These are phyloP conservation scores for Neosilurus mollespiculum DNA, from an alignment of 2,797 vertebrate genomes.

Conservation along the genomic window DNA sequence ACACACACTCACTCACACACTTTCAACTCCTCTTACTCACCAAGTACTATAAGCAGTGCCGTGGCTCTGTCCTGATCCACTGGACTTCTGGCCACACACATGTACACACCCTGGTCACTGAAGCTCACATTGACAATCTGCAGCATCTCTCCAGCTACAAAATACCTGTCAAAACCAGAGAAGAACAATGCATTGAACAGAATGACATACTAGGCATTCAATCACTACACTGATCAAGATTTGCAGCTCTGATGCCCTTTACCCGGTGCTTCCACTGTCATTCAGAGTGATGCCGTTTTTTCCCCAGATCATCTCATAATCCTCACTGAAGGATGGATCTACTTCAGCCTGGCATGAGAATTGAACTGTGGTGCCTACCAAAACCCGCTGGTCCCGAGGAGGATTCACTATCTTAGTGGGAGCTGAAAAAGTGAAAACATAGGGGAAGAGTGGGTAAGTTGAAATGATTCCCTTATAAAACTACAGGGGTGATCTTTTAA, in stretches of 20 bases:
- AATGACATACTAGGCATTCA: constrained; percentile 32
- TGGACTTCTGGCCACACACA: constrained; percentile 80
- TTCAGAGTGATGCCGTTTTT: constrained; percentile 79
- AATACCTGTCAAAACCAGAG: constrained; percentile 73
- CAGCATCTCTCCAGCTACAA: constrained; percentile 79
- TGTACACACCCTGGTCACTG: constrained; percentile 84
- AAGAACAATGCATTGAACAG: constrained; percentile 32
- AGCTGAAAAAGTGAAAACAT: constrained; percentile 70
- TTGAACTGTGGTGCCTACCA: constrained; percentile 77
- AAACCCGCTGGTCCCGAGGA: constrained; percentile 78
- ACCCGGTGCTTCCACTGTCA: constrained; percentile 81
- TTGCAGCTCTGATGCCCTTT: constrained; percentile 34
- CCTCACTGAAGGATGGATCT: constrained; percentile 81
- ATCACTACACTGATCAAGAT: neutral
- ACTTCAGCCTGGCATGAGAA: constrained; percentile 84
- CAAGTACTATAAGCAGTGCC: constrained; percentile 78
- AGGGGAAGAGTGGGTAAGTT: too few species aligned
- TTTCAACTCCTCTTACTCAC: constrained; percentile 70
- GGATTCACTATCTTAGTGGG: constrained; percentile 81
- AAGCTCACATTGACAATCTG: constrained; percentile 82
- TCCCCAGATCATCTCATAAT: constrained; percentile 87
- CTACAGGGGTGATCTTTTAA: too few species aligned
- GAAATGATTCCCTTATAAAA: too few species aligned
- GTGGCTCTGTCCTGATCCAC: constrained; percentile 74
- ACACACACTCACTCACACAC: too few species aligned